Conservation (phyloP, 2,797 vertebrate species). For the Smutsia gigantea region DNA sequence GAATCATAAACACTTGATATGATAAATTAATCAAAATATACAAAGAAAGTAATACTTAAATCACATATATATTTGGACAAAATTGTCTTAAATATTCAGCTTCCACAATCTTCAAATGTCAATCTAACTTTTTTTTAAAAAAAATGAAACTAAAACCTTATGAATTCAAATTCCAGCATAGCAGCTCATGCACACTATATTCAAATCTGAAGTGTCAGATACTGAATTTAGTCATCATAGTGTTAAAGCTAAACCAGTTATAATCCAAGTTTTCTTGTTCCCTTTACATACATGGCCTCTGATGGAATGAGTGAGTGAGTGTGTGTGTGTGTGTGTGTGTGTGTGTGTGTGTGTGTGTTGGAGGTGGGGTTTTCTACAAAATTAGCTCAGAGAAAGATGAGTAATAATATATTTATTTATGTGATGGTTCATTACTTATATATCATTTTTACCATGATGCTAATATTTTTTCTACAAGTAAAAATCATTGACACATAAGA, state of each 20-base stretch:
- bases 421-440: background rate
- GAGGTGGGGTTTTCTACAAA: background rate
- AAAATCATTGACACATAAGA: background rate
- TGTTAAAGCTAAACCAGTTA: background rate
- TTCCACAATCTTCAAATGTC: slow-evolving; percentile 2
- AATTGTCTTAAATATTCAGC: background rate
- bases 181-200: background rate
- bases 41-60: background rate
- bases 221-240: background rate
- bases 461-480: background rate
- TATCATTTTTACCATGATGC: background rate
- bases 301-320: background rate
- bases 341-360: background rate
- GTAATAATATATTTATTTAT: background rate
- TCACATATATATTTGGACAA: background rate
- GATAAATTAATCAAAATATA: background rate
- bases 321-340: background rate
- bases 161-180: background rate
- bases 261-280: background rate
- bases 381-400: background rate
- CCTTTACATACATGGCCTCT: background rate
- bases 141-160: background rate
- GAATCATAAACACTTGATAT: background rate
- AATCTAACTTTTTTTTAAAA: background rate
- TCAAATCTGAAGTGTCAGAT: background rate